Conservation (phyloP, 2,113 vertebrate species). For the Ictidomys tridecemlineatus region DNA sequence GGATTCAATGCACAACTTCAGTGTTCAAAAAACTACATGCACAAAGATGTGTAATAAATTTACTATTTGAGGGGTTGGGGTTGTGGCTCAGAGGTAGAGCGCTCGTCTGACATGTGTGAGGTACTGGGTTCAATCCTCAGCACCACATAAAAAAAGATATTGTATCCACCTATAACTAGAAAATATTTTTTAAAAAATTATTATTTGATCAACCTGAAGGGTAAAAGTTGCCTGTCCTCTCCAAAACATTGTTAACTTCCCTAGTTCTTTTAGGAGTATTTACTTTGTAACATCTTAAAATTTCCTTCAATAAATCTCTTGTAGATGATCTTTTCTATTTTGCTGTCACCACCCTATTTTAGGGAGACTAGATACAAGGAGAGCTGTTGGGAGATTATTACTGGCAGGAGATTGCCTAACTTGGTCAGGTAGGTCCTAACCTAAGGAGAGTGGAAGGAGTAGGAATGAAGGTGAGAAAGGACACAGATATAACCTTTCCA, state of each 20-base stretch:
- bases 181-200: too few relatives aligned
- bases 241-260: background rate
- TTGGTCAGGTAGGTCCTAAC: background rate
- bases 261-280: background rate
- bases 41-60: background rate
- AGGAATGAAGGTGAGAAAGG: background rate
- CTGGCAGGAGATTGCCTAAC: background rate
- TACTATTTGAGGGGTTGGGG: background rate
- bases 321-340: background rate
- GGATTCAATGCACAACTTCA: conserved; percentile 32
- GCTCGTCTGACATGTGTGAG: too few relatives aligned
- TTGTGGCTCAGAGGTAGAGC: too few relatives aligned
- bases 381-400: background rate
- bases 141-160: too few relatives aligned
- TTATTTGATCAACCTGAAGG: background rate
- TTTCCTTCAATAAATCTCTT: background rate
- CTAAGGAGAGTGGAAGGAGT: background rate
- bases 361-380: background rate
- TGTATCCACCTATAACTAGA: too few relatives aligned
- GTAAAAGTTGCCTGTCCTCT: background rate
- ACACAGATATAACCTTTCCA: background rate
- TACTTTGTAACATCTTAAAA: conserved; percentile 8
- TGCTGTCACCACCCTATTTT: background rate
- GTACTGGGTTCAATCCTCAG: too few relatives aligned
- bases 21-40: background rate